Base-by-base conservation (phyloP, 1,140 invertebrate species). In the Melipona quadrifasciata region DNA sequence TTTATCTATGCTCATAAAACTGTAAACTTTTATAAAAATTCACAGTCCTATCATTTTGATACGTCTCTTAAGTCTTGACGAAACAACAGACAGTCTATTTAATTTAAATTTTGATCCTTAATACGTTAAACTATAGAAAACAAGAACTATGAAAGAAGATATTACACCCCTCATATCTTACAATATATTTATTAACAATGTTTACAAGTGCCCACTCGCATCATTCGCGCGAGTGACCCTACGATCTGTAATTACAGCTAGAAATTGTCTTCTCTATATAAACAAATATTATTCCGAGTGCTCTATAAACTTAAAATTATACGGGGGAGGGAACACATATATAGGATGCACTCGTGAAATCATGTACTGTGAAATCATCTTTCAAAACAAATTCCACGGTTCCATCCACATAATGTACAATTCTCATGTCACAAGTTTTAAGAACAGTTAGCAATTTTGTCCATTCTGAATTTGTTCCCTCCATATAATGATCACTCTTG, bases 101-200 rank as follows among this genome's bases (percentile, higher is more conserved):
- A 47, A 47, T 47, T 47, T 8, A 10, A 47, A 47, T 47, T 47
- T 47, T 39, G 39, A 47, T 47, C 39, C 39, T 47, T 47, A 47
- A 57, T 19, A 57, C 5, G 19, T 19, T 57, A 19, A 17, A 57
- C 19, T 21, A 34, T 68, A 21, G 31, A 77, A 31, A n/a, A 12
- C 5, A 53, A 64, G 16, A 39, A 68, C 27, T 11, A 34, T 5
- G 8, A 65, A 31, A 19, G 2, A 65, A 65, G 27, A 65, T 16
- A 31, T 65, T 31, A 65, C 16, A 57, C 34, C 21, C 14, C 11
- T 39, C 70, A 17, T 34, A 61, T 67, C 34, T 83, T 58, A n/a
- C 47, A 79, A 80, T 57, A 65, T 82, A 51, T 90, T 90, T 90
- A 90, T 90, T 90, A 87, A 89, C 86, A 90, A 89, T 89, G 79